phyloP scores from a whole-genome alignment of 2,888 invertebrate species.

The Globia sparganii region DNA sequence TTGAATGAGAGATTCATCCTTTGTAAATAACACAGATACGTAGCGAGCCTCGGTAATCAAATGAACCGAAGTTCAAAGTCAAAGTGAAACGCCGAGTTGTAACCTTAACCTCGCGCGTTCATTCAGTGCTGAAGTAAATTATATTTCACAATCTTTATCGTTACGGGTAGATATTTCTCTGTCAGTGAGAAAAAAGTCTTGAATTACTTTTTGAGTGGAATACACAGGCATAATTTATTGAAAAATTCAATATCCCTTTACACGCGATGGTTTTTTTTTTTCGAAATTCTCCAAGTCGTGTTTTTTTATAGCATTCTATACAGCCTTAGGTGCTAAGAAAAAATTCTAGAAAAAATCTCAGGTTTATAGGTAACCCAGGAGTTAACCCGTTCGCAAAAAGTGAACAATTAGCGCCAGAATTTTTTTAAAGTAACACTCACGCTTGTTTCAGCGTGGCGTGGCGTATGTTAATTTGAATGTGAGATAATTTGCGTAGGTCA shows the following conservation, averaged over 20 bases:
- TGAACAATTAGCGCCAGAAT: no score
- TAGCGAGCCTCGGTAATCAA: neutral
- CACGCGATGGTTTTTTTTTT: no score
- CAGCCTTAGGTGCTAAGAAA: no score
- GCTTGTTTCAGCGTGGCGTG: no score
- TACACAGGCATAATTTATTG: no score
- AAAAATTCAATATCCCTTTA: neutral
- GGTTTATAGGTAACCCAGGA: no score
- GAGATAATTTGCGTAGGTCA: neutral
- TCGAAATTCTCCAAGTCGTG: no score
- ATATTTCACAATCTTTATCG: conserved; percentile 11
- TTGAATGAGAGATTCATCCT: conserved; percentile 8
- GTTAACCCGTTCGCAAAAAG: no score
- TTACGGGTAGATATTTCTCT: neutral
- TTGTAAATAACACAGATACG: neutral
- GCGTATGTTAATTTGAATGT: neutral
- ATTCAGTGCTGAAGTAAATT: conserved; percentile 16
- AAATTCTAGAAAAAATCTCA: no score
- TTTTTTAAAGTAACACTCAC: no score
- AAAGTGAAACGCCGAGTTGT: conserved; percentile 28
- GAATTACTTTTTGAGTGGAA: neutral
- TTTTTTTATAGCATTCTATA: no score
- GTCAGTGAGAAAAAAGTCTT: neutral
- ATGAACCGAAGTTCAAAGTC: conserved; percentile 38
- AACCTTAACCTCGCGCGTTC: conserved; percentile 27